Evolutionary conservation across 2,113 vertebrate species (phyloP), one percentile per base, ranked within the genome.

Genomic region (Poeciliopsis turrubarensis): DNA sequence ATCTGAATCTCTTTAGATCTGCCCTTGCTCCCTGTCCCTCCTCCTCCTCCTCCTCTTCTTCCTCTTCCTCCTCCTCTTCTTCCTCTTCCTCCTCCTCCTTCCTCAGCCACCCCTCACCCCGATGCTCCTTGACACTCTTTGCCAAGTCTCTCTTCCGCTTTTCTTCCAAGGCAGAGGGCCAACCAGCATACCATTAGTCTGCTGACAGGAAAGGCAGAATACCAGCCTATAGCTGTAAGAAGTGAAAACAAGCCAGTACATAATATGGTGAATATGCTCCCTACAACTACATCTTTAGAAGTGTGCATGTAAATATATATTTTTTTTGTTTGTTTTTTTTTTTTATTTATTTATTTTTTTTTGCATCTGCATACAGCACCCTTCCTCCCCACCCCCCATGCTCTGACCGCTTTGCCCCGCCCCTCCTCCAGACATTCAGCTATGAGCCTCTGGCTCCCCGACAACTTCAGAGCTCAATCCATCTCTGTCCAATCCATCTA

Each of bases 241-340:
- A 92, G 93, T 93, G 87, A 94, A 91, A 94, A 93, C 94, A 94
- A 94, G 93, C 89, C 93, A 89, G 91, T 93, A 86, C 93, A 93
- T 80, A 95, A 94, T 90, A 95, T 94, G 94, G 94, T 95, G 94
- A 95, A 94, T 95, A 95, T 95, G 84, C 83, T 91, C 85, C 87
- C 89, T 89, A 91, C 90, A 82, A 92, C 90, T 93, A 83, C 89
- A 85, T 93, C 82, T 92, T 78, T 93, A 93, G 91, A 94, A 93
- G 93, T 95, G 93, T 95, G 94, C 94, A 95, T 95, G 94, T 92
- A 75, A 85, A 88, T 94, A 93, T 94, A 29, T 29, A 29, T 90
- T 11, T 39, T 39, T 39, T 37, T 39, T 39, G 37, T 30, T n/a
- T 31, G 31, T 31, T 31, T 31, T 31, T 5, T 31, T 13, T 39